phyloP scores from a whole-genome alignment of 2,888 invertebrate genomes.

The Polymixis flavicincta region DNA sequence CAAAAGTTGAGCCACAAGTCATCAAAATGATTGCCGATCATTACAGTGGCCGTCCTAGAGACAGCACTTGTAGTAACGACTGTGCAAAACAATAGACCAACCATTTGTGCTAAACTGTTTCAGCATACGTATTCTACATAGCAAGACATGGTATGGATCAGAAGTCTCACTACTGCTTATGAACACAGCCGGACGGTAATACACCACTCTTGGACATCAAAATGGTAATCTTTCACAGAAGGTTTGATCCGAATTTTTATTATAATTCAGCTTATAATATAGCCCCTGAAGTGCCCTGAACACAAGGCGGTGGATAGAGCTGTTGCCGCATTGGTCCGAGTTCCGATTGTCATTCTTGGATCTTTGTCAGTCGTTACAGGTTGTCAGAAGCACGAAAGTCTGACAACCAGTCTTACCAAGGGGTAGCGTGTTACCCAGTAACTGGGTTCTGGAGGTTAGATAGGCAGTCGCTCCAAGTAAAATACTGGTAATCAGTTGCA shows the following conservation, averaged over 20 bases:
- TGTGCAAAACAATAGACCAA: conserved; percentile 36
- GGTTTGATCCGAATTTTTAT: not conserved
- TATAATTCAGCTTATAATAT: not conserved
- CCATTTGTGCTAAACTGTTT: conserved; percentile 37
- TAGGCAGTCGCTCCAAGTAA: too few relatives aligned
- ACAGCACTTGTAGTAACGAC: conserved; percentile 17
- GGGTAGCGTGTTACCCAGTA: too few relatives aligned
- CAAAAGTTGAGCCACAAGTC: conserved; percentile 24
- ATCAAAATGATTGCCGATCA: conserved; percentile 49
- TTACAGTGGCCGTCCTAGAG: conserved; percentile 26
- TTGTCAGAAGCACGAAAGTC: too few relatives aligned
- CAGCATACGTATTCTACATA: conserved; percentile 1
- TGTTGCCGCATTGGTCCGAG: too few relatives aligned
- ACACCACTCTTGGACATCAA: too few relatives aligned
- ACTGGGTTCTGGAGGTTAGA: too few relatives aligned
- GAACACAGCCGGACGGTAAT: not conserved
- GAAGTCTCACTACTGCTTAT: conserved; percentile 1
- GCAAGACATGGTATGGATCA: not conserved
- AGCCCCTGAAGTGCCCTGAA: not conserved
- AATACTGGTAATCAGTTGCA: too few relatives aligned
- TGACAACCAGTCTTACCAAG: too few relatives aligned
- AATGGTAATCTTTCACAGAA: not conserved
- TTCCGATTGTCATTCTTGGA: too few relatives aligned
- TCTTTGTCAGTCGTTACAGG: too few relatives aligned
- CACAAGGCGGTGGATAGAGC: too few relatives aligned